Evolutionary conservation across 2,888 invertebrate genomes (phyloP).

Genomic region (Flexamia atlantica): DNA sequence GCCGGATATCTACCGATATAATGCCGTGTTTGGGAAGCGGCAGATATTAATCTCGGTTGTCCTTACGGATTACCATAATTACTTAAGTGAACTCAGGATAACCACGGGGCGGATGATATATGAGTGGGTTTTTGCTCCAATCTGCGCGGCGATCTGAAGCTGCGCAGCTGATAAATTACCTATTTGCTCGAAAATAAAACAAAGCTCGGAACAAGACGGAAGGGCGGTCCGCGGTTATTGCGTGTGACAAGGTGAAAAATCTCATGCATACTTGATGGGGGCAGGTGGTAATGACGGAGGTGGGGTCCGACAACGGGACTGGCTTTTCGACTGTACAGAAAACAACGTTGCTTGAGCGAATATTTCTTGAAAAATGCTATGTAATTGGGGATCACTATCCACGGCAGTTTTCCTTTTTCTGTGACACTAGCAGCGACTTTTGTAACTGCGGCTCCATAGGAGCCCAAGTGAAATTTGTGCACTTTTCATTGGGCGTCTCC

Average conservation of each 20-base stretch:
- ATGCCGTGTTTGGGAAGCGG: slow-evolving; percentile 37
- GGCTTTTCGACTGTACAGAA: too few relatives aligned
- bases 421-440: too few relatives aligned
- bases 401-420: too few relatives aligned
- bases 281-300: background rate
- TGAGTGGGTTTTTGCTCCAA: slow-evolving; percentile 42
- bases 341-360: too few relatives aligned
- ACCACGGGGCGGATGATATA: slow-evolving; percentile 21
- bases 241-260: slow-evolving; percentile 28
- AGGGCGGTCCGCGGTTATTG: background rate
- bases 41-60: slow-evolving; percentile 47
- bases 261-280: background rate
- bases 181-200: slow-evolving; percentile 35
- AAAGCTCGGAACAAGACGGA: slow-evolving; percentile 30
- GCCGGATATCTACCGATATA: slow-evolving; percentile 14
- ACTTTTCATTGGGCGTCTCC: too few relatives aligned
- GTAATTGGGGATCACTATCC: too few relatives aligned
- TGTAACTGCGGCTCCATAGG: too few relatives aligned
- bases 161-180: slow-evolving; percentile 45
- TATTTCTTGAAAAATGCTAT: too few relatives aligned
- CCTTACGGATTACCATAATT: slow-evolving; percentile 52
- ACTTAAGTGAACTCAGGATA: slow-evolving; percentile 46
- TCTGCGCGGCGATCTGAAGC: slow-evolving; percentile 22
- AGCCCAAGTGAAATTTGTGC: too few relatives aligned
- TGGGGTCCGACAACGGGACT: too few relatives aligned